phyloP scores from a whole-genome alignment of 2,888 invertebrate species.

The Cataglyphis rosenhaueri region DNA sequence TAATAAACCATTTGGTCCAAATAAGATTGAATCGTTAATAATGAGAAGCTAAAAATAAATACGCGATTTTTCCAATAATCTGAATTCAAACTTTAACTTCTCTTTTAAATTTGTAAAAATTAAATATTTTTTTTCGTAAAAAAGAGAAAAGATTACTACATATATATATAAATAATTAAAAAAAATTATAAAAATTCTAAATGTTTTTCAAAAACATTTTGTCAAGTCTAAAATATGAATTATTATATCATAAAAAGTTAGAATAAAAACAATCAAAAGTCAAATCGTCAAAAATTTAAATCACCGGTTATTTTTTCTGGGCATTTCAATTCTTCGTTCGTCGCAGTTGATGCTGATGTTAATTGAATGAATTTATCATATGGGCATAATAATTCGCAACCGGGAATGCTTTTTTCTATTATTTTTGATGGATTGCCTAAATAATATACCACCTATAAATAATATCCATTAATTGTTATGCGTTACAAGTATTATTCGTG shows the following conservation, averaged over 20 bases:
- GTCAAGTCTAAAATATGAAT: background rate
- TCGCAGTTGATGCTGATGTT: slow-evolving; percentile 59
- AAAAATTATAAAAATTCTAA: background rate
- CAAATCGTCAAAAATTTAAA: background rate
- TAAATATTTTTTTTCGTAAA: background rate
- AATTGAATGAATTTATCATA: slow-evolving; percentile 69
- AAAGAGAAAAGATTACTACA: background rate
- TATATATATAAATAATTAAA: background rate
- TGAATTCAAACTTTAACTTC: background rate
- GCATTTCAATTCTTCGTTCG: slow-evolving; percentile 24
- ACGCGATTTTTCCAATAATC: background rate
- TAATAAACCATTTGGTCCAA: background rate
- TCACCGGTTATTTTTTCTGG: background rate
- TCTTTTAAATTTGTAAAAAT: background rate
- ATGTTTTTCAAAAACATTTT: background rate
- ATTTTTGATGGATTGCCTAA: slow-evolving; percentile 58
- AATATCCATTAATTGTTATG: background rate
- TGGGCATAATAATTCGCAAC: slow-evolving; percentile 72
- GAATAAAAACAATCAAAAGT: background rate
- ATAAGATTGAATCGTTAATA: background rate
- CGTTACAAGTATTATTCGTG: background rate
- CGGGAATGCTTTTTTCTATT: slow-evolving; percentile 60
- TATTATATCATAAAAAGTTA: background rate
- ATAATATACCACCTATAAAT: slow-evolving; percentile 65
- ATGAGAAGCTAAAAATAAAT: background rate